Evolutionary conservation across 2,113 vertebrate genomes (phyloP), one percentile per base, ranked within the genome.

Genomic region (Gymnocephalus cernua): DNA sequence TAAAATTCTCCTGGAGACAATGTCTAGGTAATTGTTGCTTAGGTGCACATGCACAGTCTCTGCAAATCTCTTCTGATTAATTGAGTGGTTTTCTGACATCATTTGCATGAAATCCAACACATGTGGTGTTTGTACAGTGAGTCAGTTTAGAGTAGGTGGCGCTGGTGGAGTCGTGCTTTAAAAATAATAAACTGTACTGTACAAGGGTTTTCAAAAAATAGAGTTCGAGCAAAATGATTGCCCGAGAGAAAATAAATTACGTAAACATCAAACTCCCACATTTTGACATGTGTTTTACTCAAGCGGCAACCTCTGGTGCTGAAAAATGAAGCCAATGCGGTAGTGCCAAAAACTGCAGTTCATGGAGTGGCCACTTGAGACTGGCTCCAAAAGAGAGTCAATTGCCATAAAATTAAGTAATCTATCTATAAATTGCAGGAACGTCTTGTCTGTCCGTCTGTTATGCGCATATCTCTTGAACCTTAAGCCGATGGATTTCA

Each of bases 101-200:
- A 83, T 87, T 77, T 86, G 53, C 67, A 80, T 89, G 48, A 87
- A 86, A 77, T 35, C 58, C 76, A 72, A 68, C 76, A 44, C 79
- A 68, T 25, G 51, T 79, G 80, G 82, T 77, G 84, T 88, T 87
- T 81, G 86, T 59, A 80, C 27, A 58, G 56, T 91, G 91, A 92
- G 83, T 93, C 89, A 90, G 77, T 77, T 86, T 44, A 72, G 86
- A 88, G 83, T 85, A 90, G 90, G 90, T 79, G 90, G 85, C 18
- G 58, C 86, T 85, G 80, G 68, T 84, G 77, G 83, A 90, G 74
- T 85, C 65, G 38, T 86, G 89, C 83, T 90, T 89, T 92, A 70
- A 91, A 80, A 86, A 88, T 88, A 78, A 89, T 91, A 67, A 89
- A 70, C 53, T 41, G 35, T 67, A 29, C 62, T 54, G 59, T 65